A percentile compares a stretch with the other conserved stretches of the same genome.
Conservation (phyloP, 2,888 invertebrate species). For the Hypolimnas misippus region DNA sequence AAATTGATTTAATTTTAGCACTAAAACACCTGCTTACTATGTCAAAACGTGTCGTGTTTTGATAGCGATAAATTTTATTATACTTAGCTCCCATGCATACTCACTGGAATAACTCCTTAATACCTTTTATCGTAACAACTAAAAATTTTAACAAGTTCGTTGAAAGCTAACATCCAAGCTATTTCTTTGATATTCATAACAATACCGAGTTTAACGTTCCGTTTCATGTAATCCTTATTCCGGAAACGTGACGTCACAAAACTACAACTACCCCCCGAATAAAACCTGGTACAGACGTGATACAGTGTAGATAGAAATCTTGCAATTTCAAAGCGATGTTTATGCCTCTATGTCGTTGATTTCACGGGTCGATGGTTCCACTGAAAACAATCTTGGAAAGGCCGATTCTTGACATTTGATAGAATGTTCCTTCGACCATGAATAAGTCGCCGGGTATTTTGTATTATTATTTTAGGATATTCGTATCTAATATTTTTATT, state of each 20-base stretch:
- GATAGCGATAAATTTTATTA: no score
- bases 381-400: constrained; percentile 67
- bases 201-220: no score
- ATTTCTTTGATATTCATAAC: not conserved
- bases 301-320: constrained; percentile 52
- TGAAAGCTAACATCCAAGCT: not conserved
- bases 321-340: constrained; percentile 59
- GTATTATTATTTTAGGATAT: constrained; percentile 50
- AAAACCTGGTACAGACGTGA: constrained; percentile 46
- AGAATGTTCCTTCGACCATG: constrained; percentile 71
- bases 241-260: constrained; percentile 16
- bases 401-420: constrained; percentile 75
- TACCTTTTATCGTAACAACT: not conserved
- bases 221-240: constrained; percentile 5
- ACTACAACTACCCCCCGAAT: constrained; percentile 44
- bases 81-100: no score
- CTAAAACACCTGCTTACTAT: no score
- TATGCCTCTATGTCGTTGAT: constrained; percentile 63
- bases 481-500: constrained; percentile 27
- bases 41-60: no score
- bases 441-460: constrained; percentile 53
- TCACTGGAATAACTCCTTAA: not conserved
- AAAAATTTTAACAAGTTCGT: not conserved
- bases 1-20: no score
- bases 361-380: constrained; percentile 66